Conservation (phyloP, 2,113 vertebrate species). For the Sapajus apella region DNA sequence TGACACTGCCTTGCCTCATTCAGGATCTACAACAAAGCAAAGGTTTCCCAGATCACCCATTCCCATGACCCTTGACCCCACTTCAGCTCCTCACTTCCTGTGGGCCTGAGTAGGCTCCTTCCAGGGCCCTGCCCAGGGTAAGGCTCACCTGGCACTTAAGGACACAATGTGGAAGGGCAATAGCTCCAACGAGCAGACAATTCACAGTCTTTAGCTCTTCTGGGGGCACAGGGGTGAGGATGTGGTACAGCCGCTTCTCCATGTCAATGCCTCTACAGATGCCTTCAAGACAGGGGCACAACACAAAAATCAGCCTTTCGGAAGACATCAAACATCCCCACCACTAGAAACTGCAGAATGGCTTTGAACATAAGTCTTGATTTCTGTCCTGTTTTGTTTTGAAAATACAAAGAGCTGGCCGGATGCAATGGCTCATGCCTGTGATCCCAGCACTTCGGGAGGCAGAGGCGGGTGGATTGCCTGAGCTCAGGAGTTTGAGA, state of each 20-base stretch:
- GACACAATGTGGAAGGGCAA: slow-evolving; percentile 89
- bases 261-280: slow-evolving; percentile 93
- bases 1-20: fast-evolving
- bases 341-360: fast-evolving
- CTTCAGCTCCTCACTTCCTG: fast-evolving
- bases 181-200: slow-evolving; percentile 91
- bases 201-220: slow-evolving; percentile 90
- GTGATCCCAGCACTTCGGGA: no score
- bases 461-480: no score
- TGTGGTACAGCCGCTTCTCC: slow-evolving; percentile 89
- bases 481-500: no score
- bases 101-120: fast-evolving
- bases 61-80: fast-evolving
- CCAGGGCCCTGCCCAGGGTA: fast-evolving
- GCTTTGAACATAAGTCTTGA: background rate
- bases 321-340: fast-evolving
- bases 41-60: background rate
- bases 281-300: slow-evolving; percentile 81
- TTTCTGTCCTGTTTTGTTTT: background rate
- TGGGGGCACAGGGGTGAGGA: slow-evolving; percentile 91
- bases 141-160: slow-evolving; percentile 90
- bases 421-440: background rate
- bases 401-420: background rate
- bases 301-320: background rate
- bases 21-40: background rate